Conservation (phyloP, 2,113 vertebrate genomes). For the Sander vitreus region DNA sequence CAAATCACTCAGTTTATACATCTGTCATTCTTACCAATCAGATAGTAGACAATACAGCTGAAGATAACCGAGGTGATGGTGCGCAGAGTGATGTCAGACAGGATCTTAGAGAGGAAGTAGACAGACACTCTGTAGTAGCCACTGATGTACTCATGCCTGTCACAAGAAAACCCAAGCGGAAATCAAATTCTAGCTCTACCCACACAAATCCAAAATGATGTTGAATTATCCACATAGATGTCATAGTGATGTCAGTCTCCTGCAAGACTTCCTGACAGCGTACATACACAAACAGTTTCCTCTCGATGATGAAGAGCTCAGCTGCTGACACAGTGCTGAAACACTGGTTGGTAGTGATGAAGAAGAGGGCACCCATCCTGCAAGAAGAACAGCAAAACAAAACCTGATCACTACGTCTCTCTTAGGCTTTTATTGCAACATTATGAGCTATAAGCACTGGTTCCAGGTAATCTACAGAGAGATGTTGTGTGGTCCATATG, state of each 20-base stretch:
- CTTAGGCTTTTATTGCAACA: background rate
- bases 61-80: constrained; percentile 88
- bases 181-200: background rate
- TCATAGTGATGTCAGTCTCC: background rate
- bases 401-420: background rate
- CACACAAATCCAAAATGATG: background rate
- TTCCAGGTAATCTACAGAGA: background rate
- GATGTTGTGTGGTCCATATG: background rate
- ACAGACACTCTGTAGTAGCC: constrained; percentile 94
- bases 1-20: background rate
- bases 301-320: constrained; percentile 93
- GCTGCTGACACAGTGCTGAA: constrained; percentile 91
- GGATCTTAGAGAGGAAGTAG: constrained; percentile 92
- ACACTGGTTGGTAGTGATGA: constrained; percentile 93
- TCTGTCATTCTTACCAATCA: constrained; percentile 87
- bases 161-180: constrained; percentile 36
- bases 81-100: constrained; percentile 89
- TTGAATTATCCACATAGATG: background rate
- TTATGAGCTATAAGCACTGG: background rate
- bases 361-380: constrained; percentile 93
- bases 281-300: constrained; percentile 93
- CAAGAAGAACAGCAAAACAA: constrained; percentile 9
- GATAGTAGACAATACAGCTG: constrained; percentile 89
- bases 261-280: background rate
- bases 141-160: constrained; percentile 96